These are phyloP conservation scores for Tamandua tetradactyla DNA, from an alignment of 2,797 vertebrate genomes.

Conservation along the genomic window DNA sequence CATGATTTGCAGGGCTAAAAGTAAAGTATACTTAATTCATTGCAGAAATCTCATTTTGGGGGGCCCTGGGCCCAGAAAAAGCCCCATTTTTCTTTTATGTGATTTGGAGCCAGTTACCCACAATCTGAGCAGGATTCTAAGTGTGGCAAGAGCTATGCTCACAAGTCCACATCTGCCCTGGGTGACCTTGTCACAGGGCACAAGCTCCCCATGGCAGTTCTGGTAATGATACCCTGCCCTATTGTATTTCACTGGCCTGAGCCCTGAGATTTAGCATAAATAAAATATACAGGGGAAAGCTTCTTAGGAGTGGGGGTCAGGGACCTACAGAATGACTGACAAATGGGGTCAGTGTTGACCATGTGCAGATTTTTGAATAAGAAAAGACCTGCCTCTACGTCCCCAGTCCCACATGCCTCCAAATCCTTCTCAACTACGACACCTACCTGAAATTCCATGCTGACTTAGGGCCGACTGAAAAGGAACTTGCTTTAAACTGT, in stretches of 20 bases:
- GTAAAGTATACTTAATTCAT: no score
- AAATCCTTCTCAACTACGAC: no score
- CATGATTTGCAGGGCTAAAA: fast-evolving
- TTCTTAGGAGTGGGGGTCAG: background rate
- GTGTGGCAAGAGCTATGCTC: background rate
- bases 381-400: no score
- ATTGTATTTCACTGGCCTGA: fast-evolving
- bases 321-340: background rate
- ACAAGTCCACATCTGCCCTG: background rate
- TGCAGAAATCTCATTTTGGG: fast-evolving
- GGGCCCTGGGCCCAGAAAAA: no score
- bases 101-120: background rate
- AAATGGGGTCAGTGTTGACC: fast-evolving
- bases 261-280: background rate
- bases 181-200: no score
- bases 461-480: no score
- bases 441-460: background rate
- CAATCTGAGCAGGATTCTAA: background rate
- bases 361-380: background rate
- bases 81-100: fast-evolving
- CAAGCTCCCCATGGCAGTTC: background rate
- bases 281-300: fast-evolving
- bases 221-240: fast-evolving
- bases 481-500: background rate
- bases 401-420: background rate